Base-by-base conservation (phyloP, 1,140 invertebrate genomes). In the Danaus plexippus region DNA sequence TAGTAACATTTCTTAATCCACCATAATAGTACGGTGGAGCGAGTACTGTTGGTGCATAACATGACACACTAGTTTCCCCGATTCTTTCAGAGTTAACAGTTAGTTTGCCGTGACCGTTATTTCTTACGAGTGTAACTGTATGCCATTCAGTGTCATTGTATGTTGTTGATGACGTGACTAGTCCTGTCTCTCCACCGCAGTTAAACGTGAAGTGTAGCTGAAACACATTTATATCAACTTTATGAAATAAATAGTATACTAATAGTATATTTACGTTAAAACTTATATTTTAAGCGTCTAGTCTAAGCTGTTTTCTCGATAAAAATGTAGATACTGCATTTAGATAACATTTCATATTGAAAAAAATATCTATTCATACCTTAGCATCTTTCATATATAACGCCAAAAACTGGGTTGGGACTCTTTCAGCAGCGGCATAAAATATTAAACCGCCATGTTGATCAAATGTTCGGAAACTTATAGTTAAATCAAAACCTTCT, bases 141-240 rank as follows among this genome's bases (percentile, higher is more conserved):
- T 99, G 97, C 97, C 97, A 99, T 42, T 92, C 73, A 9, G 92
- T 92, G 78, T 98, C 96, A 66, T 96, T 94, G 57, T 96, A 92
- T 9, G 84, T 87, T 2, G 77, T 70, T 0, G 88, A 70, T 1
- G 89, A 90, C 48, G 80, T 73, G 0, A 97, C 77, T 0, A 87
- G 60, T 0, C 89, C 92, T 0, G 90, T 81, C n/a, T 91, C 93
- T 12, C 87, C 90, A 40, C 94, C 95, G 80, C 91, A 94, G 61
- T 85, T 85, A 69, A 82, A 85, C 9, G 66, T 46, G 57, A 77
- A 75, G 59, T 82, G 68, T 9, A 82, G 49, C 81, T 82, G 65
- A 11, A 51, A 47, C 13, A 32, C 43, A 11, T 32, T 43, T 0
- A 3, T n/a, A 41, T 52, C n/a, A 44, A 18, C 15, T 18, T 32